Percentiles rank a stretch among this genome's conserved stretches.
phyloP scores from a whole-genome alignment of 2,888 invertebrate species.

The Dynastes tityus region DNA sequence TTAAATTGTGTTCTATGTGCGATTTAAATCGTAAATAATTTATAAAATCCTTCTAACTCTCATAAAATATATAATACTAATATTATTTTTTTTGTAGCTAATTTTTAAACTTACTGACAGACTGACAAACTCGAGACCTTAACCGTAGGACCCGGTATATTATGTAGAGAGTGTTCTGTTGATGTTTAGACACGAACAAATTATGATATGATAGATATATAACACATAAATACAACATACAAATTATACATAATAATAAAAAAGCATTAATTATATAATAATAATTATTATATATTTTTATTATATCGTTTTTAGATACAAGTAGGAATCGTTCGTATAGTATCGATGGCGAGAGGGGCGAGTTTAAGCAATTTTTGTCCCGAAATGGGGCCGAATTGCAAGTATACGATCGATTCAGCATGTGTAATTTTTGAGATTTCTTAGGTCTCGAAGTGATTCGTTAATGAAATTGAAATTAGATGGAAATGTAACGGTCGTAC shows the following conservation, averaged over 20 bases:
- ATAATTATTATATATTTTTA: slow-evolving; percentile 44
- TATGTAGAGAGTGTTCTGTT: slow-evolving; percentile 16
- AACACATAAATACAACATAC: slow-evolving; percentile 15
- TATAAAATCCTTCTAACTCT: too few species aligned
- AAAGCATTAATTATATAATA: slow-evolving; percentile 27
- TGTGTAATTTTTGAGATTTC: slow-evolving; percentile 21
- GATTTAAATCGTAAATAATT: too few species aligned
- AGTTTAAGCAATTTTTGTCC: background rate
- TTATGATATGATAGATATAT: slow-evolving; percentile 1
- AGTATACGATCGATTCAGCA: slow-evolving; percentile 35
- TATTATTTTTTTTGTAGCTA: too few species aligned
- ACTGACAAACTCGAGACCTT: too few species aligned
- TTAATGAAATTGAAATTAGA: slow-evolving; percentile 11
- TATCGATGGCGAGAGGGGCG: background rate
- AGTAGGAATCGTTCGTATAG: slow-evolving; percentile 10
- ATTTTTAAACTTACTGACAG: background rate
- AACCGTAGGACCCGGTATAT: too few species aligned
- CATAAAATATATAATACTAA: too few species aligned
- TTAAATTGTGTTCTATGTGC: too few species aligned
- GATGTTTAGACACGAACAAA: slow-evolving; percentile 34
- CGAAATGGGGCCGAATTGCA: background rate
- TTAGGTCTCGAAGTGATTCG: slow-evolving; percentile 16
- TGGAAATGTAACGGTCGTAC: background rate
- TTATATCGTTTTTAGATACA: slow-evolving; percentile 39
- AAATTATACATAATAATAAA: slow-evolving; percentile 30